These are phyloP conservation scores for Vulpes ferrilata DNA, from an alignment of 2,113 vertebrate genomes.

Conservation along the genomic window DNA sequence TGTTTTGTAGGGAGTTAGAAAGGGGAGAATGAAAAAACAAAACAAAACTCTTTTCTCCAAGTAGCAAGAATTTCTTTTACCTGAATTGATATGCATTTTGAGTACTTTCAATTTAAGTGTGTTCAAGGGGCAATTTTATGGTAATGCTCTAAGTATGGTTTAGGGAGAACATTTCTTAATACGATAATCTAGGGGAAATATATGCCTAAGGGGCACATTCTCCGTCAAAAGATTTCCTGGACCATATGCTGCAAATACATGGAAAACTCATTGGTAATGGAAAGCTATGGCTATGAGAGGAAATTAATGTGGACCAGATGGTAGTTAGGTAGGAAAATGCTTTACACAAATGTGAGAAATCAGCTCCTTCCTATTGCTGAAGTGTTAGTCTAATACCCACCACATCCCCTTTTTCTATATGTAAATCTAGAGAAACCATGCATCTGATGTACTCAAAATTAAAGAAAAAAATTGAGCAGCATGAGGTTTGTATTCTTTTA, in stretches of 20 bases:
- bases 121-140: constrained; percentile 84
- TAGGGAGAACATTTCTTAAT: constrained; percentile 86
- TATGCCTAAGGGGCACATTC: constrained; percentile 84
- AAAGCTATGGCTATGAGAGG: constrained; percentile 83
- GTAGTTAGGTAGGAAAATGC: constrained; percentile 82
- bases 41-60: constrained; percentile 58
- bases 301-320: constrained; percentile 87
- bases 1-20: constrained; percentile 67
- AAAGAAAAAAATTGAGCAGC: constrained; percentile 13
- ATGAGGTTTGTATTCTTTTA: constrained; percentile 54
- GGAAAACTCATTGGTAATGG: constrained; percentile 84
- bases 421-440: constrained; percentile 79
- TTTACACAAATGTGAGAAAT: constrained; percentile 82
- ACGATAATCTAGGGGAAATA: constrained; percentile 86
- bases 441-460: constrained; percentile 60
- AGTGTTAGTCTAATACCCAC: constrained; percentile 74
- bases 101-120: constrained; percentile 79
- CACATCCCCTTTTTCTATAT: constrained; percentile 70
- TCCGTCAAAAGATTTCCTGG: constrained; percentile 80
- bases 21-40: too few species aligned
- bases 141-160: constrained; percentile 78
- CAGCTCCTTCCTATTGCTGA: constrained; percentile 71
- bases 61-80: constrained; percentile 78
- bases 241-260: constrained; percentile 84
- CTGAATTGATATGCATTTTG: constrained; percentile 80